Percentiles rank a stretch among this genome's conserved stretches.
Evolutionary conservation across 2,797 vertebrate species (phyloP).

Genomic region (Xerus rutilus): DNA sequence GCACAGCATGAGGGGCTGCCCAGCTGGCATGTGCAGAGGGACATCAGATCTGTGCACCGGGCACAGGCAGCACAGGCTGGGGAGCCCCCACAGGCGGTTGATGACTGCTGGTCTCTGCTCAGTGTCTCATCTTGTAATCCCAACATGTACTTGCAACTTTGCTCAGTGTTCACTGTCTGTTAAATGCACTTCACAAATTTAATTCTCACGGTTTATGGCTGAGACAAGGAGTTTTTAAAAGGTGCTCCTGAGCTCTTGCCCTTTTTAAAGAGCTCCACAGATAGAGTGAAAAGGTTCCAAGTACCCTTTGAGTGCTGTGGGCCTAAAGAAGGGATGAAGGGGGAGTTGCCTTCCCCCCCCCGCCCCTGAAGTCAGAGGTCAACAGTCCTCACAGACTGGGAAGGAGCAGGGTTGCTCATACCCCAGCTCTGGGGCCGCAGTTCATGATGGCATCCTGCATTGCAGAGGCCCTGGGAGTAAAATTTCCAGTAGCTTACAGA

Average conservation of each 20-base stretch:
- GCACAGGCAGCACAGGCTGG: accelerated
- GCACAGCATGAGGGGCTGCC: accelerated
- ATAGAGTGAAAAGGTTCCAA: neutral
- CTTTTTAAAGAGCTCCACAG: neutral
- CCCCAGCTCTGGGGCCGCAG: neutral
- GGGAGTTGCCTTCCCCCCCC: neutral
- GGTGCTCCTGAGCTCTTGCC: neutral
- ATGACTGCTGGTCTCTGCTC: neutral
- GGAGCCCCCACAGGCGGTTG: neutral
- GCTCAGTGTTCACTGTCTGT: conserved; percentile 63
- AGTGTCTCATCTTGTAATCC: conserved; percentile 69
- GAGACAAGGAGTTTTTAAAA: conserved; percentile 10
- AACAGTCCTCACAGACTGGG: neutral
- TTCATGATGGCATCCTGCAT: neutral
- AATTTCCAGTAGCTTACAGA: neutral
- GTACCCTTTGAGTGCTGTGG: neutral
- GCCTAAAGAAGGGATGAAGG: neutral
- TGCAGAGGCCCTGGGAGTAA: neutral
- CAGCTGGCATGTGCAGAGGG: accelerated
- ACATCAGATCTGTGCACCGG: neutral
- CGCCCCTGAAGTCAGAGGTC: neutral
- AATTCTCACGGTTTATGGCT: conserved; percentile 41
- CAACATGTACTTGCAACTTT: conserved; percentile 64
- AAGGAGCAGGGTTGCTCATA: neutral
- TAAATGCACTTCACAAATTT: conserved; percentile 60